Base-by-base conservation (phyloP, 2,888 invertebrate genomes). In the Nycteola revayana region DNA sequence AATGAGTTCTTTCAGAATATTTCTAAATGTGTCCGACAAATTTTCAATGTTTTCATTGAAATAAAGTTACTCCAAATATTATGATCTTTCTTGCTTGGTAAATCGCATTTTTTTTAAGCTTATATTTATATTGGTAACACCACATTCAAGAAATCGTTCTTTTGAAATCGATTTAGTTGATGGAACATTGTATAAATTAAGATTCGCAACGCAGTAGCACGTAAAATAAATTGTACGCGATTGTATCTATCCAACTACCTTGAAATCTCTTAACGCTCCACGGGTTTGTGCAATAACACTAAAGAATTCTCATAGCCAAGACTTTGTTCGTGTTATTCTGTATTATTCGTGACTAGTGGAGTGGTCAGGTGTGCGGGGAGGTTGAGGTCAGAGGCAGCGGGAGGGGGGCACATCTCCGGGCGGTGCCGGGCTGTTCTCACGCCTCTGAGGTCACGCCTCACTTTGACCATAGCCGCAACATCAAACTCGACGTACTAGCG, bases 371-470 rank as follows among this genome's bases (percentile, higher is more conserved):
- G 26, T 17, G 46, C 66, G 60, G 71, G 36, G 17, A 66, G n/a
- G 66, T 38, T 56, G 63, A 59, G 64, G 64, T 65, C 60, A 64
- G 56, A 58, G 51, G 56, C 59, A 52, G 57, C 38, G 39, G 54
- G 52, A 60, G 59, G 53, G 51, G 45, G 49, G 43, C 64, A 52
- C 57, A 57, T 49, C 40, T 42, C 42, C 74, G 69, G 79, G 76
- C 77, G 75, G 73, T 65, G 49, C 74, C 63, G 40, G 52, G 35
- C 55, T 54, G 76, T 85, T 86, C 86, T 77, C 86, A 86, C 85
- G 86, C 80, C 83, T 84, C 72, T 69, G 79, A 77, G 84, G 85
- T 85, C 85, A 85, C 82, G 83, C 82, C 83, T 81, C 56, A 69
- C 81, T 79, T 78, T 84, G 83, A 83, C 83, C 79, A 80, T 54